phyloP scores from a whole-genome alignment of 2,797 vertebrate species.

The Hoplostethus mediterraneus region DNA sequence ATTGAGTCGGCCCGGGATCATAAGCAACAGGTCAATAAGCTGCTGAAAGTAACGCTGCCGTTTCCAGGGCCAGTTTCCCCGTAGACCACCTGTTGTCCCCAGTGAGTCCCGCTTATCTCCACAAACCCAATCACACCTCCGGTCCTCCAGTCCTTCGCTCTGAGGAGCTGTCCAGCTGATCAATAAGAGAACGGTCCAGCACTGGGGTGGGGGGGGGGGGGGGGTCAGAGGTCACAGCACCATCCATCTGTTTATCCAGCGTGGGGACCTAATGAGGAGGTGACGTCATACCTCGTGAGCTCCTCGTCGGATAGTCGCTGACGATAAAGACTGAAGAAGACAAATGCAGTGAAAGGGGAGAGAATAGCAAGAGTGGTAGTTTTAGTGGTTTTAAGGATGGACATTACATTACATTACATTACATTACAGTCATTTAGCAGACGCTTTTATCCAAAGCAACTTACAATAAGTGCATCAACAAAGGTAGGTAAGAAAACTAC shows the following conservation, averaged over 20 bases:
- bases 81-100: constrained; percentile 69
- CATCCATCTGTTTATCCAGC: constrained; percentile 66
- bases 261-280: constrained; percentile 36
- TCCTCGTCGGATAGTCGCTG: constrained; percentile 37
- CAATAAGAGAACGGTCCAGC: constrained; percentile 72
- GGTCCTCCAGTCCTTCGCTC: constrained; percentile 27
- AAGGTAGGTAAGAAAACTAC: too few relatives aligned
- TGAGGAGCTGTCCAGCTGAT: constrained; percentile 54
- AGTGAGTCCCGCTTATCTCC: constrained; percentile 59
- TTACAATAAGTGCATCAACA: too few relatives aligned
- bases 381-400: neutral
- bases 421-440: too few relatives aligned
- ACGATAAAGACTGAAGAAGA: neutral
- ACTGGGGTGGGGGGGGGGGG: too few relatives aligned
- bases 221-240: constrained; percentile 70
- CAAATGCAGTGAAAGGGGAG: neutral
- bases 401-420: too few relatives aligned
- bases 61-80: constrained; percentile 59
- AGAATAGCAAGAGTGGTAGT: neutral
- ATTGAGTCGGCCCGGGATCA: constrained; percentile 77
- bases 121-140: constrained; percentile 67
- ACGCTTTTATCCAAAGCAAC: too few relatives aligned
- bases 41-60: constrained; percentile 66
- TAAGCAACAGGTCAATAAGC: constrained; percentile 87
- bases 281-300: constrained; percentile 36